Conservation (phyloP, 2,113 vertebrate genomes). For the Prunella fulvescens region DNA sequence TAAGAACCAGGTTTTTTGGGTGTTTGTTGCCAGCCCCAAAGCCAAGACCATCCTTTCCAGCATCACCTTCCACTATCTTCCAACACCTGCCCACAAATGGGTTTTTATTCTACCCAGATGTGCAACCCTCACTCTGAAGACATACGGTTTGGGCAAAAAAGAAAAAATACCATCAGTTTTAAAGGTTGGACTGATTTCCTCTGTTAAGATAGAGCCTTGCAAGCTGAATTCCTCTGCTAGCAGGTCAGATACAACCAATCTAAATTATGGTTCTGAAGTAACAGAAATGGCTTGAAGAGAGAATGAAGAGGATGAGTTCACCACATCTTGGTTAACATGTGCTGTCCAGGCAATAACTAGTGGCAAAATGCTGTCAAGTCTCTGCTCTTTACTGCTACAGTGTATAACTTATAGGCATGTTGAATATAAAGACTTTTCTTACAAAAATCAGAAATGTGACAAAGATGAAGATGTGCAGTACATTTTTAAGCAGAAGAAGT, state of each 20-base stretch:
- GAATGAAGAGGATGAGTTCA: not conserved
- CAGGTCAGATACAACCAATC: not conserved
- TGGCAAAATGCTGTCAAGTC: not conserved
- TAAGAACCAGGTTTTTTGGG: not conserved
- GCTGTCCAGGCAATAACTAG: not conserved
- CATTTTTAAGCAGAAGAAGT: not conserved
- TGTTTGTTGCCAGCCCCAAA: not conserved
- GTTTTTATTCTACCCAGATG: constrained; percentile 6
- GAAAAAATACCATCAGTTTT: not conserved
- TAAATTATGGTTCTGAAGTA: not conserved
- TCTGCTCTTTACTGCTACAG: not conserved
- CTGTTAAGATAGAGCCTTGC: not conserved
- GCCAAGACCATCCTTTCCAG: not conserved
- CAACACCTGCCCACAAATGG: not conserved
- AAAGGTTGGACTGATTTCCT: not conserved
- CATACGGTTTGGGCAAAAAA: not conserved
- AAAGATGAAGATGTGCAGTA: not conserved
- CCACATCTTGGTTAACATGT: not conserved
- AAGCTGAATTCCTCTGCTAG: not conserved
- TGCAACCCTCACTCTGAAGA: not conserved
- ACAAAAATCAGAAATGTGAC: not conserved
- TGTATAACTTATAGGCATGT: not conserved
- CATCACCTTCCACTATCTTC: not conserved
- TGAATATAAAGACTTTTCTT: not conserved
- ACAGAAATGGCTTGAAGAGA: not conserved